Conservation (phyloP, 2,797 vertebrate species). For the Brachymystax lenok region DNA sequence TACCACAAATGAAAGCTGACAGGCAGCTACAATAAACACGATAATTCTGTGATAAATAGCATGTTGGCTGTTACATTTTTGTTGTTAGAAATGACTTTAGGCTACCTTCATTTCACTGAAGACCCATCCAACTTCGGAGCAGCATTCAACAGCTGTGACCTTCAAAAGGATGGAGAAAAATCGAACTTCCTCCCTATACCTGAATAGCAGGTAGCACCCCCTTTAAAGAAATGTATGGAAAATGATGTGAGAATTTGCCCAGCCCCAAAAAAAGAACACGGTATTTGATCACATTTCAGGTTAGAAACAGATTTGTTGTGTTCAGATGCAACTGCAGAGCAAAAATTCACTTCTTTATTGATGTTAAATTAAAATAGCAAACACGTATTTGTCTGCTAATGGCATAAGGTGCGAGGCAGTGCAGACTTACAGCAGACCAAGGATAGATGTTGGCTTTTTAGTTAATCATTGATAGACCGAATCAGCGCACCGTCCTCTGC, state of each 20-base stretch:
- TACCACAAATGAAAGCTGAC: background rate
- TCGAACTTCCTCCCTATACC: background rate
- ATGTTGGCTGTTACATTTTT: background rate
- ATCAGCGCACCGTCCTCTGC: constrained; percentile 77
- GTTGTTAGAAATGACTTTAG: background rate
- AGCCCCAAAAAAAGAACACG: background rate
- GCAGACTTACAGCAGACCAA: background rate
- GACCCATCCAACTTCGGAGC: background rate
- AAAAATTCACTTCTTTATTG: background rate
- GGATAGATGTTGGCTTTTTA: constrained; percentile 62
- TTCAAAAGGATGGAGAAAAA: background rate
- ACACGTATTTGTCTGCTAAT: background rate
- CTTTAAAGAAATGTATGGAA: background rate
- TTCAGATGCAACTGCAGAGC: background rate
- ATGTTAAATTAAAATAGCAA: background rate
- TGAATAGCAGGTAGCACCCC: background rate
- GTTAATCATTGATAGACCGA: constrained; percentile 86
- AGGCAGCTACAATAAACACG: background rate
- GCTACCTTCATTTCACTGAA: background rate
- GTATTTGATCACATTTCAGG: background rate
- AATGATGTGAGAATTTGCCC: background rate
- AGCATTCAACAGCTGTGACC: background rate
- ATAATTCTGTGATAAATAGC: background rate
- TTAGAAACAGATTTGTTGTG: background rate
- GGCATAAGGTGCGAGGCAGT: background rate